Evolutionary conservation across 2,888 invertebrate species (phyloP).

Genomic region (Cryptocheilus praepositus): DNA sequence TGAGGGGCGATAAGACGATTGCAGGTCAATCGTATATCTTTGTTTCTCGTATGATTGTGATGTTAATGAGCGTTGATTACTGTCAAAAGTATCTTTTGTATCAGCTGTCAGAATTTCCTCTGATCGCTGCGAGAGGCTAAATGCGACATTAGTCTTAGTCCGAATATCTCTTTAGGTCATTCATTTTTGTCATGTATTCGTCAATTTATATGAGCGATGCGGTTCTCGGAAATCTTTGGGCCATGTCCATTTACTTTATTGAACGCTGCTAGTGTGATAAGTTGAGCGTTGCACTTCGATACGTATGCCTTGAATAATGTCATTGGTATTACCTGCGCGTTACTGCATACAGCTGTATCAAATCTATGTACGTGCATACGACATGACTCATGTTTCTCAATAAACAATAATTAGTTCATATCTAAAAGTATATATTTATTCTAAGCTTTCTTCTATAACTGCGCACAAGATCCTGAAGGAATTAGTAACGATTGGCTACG

Average conservation of each 20-base stretch:
- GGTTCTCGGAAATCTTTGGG: no score
- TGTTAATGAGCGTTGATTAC: background rate
- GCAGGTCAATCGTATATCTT: constrained; percentile 19
- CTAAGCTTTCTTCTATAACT: background rate
- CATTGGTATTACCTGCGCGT: constrained; percentile 10
- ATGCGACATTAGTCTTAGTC: no score
- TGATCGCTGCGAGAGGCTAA: no score
- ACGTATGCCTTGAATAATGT: constrained; percentile 15
- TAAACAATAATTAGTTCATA: constrained; percentile 25
- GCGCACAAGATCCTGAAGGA: background rate
- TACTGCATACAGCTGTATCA: constrained; percentile 17
- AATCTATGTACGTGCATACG: constrained; percentile 26
- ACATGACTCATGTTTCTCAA: constrained; percentile 29
- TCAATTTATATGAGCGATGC: no score
- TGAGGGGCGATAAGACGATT: constrained; percentile 17
- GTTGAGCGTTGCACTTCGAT: constrained; percentile 8
- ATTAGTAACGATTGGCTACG: no score
- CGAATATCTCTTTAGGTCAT: no score
- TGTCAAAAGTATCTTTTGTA: no score
- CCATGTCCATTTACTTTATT: background rate
- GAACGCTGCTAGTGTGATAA: background rate
- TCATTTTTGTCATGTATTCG: no score
- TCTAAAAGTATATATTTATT: background rate
- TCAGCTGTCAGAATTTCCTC: no score
- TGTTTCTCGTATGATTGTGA: background rate